Evolutionary conservation across 1,140 invertebrate species (phyloP), one percentile per base, ranked within the genome.

Genomic region (Caenorhabditis tropicalis): DNA sequence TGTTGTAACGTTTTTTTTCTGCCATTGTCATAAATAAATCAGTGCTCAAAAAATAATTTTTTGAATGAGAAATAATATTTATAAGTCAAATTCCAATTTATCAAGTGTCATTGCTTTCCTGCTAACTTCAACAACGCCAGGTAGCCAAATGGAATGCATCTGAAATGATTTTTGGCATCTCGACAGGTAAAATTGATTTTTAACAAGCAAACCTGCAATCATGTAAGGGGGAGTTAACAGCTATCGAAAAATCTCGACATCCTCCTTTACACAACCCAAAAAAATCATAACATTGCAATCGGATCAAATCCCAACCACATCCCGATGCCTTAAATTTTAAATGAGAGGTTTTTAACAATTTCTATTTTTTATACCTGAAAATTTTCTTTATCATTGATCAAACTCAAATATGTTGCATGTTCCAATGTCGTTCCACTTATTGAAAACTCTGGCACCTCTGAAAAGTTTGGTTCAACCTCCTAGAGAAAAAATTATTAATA

Each of bases 61-160:
- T 12, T 56, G 24, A 10, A 56, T 2, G n/a, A 56, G 7, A 27
- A 56, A 9, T 43, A 43, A 6, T 43, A 12, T 43, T 43, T 43
- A 43, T 43, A 5, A 6, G 39, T 43, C 39, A 12, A 43, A 6
- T 12, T 5, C 39, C 5, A 12, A 43, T 12, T 6, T 5, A 27
- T 0, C 27, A 10, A 9, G 36, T 10, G 5, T 82, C 24, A 65
- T 21, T n/a, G n/a, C n/a, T 74, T 74, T 19, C 82, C 82, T 4
- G 82, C 82, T 16, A 82, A 49, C 43, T 82, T 82, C 43, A 82
- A 21, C 29, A 82, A 27, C 15, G 82, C 82, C 39, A 60, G 39
- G 24, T 82, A 82, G 19, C 82, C 82, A 49, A 65, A 82, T 29
- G 82, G 82, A 36, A 82, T 70, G n/a, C 82, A 82, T 15, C 81